phyloP scores from a whole-genome alignment of 2,113 vertebrate genomes.

The Conger conger region DNA sequence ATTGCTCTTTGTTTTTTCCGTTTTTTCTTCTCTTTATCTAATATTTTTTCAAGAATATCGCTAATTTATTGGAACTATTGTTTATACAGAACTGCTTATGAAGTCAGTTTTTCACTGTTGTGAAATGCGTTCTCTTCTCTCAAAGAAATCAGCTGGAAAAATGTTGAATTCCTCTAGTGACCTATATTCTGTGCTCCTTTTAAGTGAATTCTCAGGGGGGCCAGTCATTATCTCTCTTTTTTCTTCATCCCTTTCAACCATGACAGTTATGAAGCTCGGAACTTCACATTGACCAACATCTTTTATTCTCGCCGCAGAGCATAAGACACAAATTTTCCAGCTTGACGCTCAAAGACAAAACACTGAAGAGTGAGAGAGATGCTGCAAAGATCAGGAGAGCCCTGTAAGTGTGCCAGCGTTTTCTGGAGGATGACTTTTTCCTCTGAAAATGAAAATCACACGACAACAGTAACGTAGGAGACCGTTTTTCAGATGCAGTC shows the following conservation, averaged over 20 bases:
- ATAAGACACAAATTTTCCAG: conserved; percentile 60
- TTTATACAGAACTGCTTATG: not conserved
- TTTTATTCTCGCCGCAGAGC: conserved; percentile 49
- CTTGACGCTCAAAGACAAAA: conserved; percentile 45
- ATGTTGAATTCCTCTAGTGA: not conserved
- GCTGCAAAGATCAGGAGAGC: conserved; percentile 58
- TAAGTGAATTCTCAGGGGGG: not conserved
- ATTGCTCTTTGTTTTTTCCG: not conserved
- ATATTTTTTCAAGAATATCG: not conserved
- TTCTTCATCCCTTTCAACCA: not conserved
- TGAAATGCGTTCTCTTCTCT: not conserved
- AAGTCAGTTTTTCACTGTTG: not conserved
- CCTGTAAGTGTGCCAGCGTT: conserved; percentile 66
- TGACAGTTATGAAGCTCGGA: not conserved
- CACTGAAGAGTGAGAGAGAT: conserved; percentile 60
- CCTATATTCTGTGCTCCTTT: not conserved
- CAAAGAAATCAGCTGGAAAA: not conserved
- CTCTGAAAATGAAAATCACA: too few species aligned
- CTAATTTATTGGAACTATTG: not conserved
- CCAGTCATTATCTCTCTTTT: not conserved
- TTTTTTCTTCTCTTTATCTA: not conserved
- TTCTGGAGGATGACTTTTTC: not conserved
- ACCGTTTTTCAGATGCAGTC: not conserved
- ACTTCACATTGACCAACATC: conserved; percentile 8
- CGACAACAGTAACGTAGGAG: not conserved